Percentiles rank a stretch among this genome's conserved stretches.
phyloP scores from a whole-genome alignment of 2,888 invertebrate species.

The Anticlea derivata region DNA sequence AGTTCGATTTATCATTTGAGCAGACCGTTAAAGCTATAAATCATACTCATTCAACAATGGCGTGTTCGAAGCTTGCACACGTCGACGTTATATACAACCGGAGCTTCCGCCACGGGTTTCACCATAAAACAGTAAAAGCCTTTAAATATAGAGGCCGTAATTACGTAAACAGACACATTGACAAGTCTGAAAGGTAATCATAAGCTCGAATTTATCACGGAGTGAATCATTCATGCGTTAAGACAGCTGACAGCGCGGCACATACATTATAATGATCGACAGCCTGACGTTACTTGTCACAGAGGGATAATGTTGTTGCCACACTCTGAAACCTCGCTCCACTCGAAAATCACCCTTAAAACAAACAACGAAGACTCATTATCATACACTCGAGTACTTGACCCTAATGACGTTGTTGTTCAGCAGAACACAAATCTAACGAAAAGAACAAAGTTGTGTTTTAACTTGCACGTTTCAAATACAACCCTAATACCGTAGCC shows the following conservation, averaged over 20 bases:
- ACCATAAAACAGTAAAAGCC: slow-evolving; percentile 68
- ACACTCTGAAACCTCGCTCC: slow-evolving; percentile 47
- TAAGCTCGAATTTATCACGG: slow-evolving; percentile 83
- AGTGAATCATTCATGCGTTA: slow-evolving; percentile 82
- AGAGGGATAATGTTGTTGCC: slow-evolving; percentile 81
- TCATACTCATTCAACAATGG: slow-evolving; percentile 68
- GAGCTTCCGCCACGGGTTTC: slow-evolving; percentile 62
- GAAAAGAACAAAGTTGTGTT: slow-evolving; percentile 76
- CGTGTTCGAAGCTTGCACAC: slow-evolving; percentile 50
- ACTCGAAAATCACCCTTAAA: slow-evolving; percentile 40
- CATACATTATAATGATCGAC: slow-evolving; percentile 84
- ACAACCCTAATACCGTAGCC: slow-evolving; percentile 52
- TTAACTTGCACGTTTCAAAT: slow-evolving; percentile 48
- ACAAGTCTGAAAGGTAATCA: slow-evolving; percentile 83
- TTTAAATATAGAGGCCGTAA: slow-evolving; percentile 70
- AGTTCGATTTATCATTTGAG: slow-evolving; percentile 69
- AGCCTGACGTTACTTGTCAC: slow-evolving; percentile 81
- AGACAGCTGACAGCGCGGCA: slow-evolving; percentile 82
- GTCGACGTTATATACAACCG: slow-evolving; percentile 64
- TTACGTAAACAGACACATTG: slow-evolving; percentile 82
- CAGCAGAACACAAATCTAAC: slow-evolving; percentile 63
- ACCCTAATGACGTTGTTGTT: slow-evolving; percentile 55
- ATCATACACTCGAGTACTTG: slow-evolving; percentile 27
- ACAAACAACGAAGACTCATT: slow-evolving; percentile 31
- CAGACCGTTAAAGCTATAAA: slow-evolving; percentile 65